Evolutionary conservation across 1,140 invertebrate genomes (phyloP).

Genomic region (Orius insidiosus): DNA sequence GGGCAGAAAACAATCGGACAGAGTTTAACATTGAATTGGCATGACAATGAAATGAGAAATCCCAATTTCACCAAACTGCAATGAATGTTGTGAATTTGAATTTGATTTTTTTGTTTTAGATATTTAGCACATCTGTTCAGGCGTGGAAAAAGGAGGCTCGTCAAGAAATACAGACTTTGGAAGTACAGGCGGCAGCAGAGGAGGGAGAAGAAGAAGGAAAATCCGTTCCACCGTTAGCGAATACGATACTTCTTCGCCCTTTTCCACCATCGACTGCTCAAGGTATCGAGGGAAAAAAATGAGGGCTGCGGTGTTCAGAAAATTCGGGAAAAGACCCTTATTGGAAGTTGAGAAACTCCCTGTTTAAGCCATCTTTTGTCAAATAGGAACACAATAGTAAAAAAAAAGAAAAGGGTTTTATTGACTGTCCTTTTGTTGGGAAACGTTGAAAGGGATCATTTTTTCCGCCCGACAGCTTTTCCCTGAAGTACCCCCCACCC

Average conservation of each 20-base stretch:
- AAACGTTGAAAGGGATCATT: no score
- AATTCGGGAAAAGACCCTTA: no score
- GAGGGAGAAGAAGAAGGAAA: conserved; percentile 20
- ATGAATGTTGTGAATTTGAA: not conserved
- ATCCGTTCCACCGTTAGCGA: conserved; percentile 14
- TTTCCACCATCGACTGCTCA: conserved; percentile 10
- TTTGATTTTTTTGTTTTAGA: conserved; percentile 24
- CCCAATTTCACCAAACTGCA: not conserved
- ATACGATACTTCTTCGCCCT: conserved; percentile 15
- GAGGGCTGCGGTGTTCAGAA: not conserved
- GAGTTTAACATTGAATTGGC: no score
- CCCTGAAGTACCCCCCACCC: no score
- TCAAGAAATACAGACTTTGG: conserved; percentile 60
- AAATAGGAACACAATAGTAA: no score
- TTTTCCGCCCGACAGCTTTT: no score
- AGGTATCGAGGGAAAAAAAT: not conserved
- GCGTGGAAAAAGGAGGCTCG: conserved; percentile 60
- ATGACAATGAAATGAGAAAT: not conserved
- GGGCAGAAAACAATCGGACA: no score
- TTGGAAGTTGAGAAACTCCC: not conserved
- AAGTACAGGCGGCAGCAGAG: conserved; percentile 28
- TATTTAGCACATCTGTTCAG: conserved; percentile 85
- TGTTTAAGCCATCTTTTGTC: no score
- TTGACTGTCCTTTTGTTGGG: no score
- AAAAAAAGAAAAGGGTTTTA: no score